These are phyloP conservation scores for Tenrec ecaudatus DNA, from an alignment of 2,113 vertebrate genomes.

Conservation along the genomic window DNA sequence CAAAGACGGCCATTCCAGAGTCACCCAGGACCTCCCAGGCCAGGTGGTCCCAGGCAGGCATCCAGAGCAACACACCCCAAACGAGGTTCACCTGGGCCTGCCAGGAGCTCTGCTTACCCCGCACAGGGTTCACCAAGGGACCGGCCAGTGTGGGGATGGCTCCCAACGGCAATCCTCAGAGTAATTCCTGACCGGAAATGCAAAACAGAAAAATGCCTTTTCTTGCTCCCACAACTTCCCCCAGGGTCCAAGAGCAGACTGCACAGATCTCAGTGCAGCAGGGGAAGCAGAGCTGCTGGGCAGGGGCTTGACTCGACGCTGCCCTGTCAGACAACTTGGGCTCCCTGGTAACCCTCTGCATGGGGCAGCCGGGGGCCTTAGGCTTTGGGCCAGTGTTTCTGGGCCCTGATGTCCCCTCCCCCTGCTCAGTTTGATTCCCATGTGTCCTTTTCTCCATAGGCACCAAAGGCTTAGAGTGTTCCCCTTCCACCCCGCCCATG, in stretches of 20 bases:
- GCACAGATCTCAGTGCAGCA: not conserved
- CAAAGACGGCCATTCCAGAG: conserved; percentile 61
- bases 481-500: conserved; percentile 98
- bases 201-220: not conserved
- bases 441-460: conserved; percentile 77
- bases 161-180: not conserved
- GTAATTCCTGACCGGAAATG: not conserved
- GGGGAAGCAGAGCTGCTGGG: not conserved
- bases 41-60: not conserved
- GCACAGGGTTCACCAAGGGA: accelerated
- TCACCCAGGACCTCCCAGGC: conserved; percentile 19
- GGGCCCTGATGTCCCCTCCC: not conserved
- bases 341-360: not conserved
- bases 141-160: not conserved
- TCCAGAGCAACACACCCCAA: conserved; percentile 5
- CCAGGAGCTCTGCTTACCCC: not conserved
- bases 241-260: not conserved
- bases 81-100: not conserved
- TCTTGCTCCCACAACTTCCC: not conserved
- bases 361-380: not conserved
- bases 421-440: not conserved
- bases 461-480: conserved; percentile 91
- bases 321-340: not conserved
- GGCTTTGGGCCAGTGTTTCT: not conserved
- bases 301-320: not conserved